A percentile compares a stretch with the other conserved stretches of the same genome.
Evolutionary conservation across 2,797 vertebrate genomes (phyloP).

Genomic region (Platyrinchus mystaceus): DNA sequence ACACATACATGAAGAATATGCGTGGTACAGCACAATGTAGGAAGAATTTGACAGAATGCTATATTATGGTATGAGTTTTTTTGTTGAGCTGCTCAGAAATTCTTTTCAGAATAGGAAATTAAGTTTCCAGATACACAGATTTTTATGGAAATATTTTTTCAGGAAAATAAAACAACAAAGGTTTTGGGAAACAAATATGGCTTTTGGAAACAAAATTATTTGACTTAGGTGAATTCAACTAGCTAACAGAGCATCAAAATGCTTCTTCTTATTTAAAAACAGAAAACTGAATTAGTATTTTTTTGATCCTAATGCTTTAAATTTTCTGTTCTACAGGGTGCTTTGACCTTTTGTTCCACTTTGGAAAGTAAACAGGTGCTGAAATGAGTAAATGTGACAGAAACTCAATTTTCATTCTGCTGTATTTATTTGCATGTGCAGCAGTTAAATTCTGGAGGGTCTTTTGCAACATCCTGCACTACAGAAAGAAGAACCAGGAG

Average conservation of each 20-base stretch:
- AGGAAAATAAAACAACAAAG: not conserved
- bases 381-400: conserved; percentile 28
- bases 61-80: not conserved
- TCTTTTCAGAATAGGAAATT: not conserved
- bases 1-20: not conserved
- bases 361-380: conserved; percentile 1
- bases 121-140: not conserved
- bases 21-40: not conserved
- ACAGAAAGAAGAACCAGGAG: not conserved
- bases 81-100: not conserved
- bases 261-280: not conserved
- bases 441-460: not conserved
- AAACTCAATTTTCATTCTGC: not conserved
- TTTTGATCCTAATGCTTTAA: not conserved
- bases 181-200: not conserved
- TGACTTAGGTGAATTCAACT: not conserved
- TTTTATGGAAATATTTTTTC: not conserved
- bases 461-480: not conserved
- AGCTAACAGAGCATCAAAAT: not conserved
- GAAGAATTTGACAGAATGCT: not conserved
- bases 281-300: not conserved
- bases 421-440: not conserved
- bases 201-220: not conserved
- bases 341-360: conserved; percentile 11
- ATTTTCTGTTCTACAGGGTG: not conserved